Base-by-base conservation (phyloP, 2,888 invertebrate genomes). In the Coecobrya sp. region DNA sequence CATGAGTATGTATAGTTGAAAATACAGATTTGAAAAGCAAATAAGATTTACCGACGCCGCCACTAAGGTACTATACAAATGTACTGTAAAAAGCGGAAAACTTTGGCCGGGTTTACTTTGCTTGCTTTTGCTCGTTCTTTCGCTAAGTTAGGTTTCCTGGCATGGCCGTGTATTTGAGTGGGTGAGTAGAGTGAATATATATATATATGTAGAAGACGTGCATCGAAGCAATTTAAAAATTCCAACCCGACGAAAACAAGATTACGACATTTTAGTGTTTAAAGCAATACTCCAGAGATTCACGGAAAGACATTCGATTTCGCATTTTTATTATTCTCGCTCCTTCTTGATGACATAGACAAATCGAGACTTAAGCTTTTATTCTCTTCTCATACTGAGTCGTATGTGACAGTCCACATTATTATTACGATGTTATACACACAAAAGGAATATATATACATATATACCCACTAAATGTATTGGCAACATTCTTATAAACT, bases 191-290 rank as follows among this genome's bases (percentile, higher is more conserved):
- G 76, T 76, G 5, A 27, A 30, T n/a, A n/a, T n/a, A n/a, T n/a
- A n/a, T n/a, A n/a, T n/a, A n/a, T n/a, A n/a, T 36, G 7, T 19
- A 59, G 52, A 42, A n/a, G 85, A 85, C 76, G 49, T 19, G 87
- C 82, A 76, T 19, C 76, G 65, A 88, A 92, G 88, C 92, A 92
- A 92, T 92, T 92, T 88, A 92, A 88, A 87, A 92, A 92, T 92
- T 92, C 92, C 92, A 73, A 92, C 13, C 70, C 76, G 92, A 88
- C 82, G 91, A 92, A 87, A 91, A 91, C 91, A 91, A 82, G 92
- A 88, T 92, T 88, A 92, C 88, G 88, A 88, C 92, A 92, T 88
- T 92, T 88, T 84, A 91, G 91, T 87, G 87, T 92, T 92, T 85
- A 91, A 88, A 92, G 88, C 88, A 92, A 88, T 88, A 84, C 88